Base-by-base conservation (phyloP, 2,797 vertebrate species). In the Erpetoichthys calabaricus region DNA sequence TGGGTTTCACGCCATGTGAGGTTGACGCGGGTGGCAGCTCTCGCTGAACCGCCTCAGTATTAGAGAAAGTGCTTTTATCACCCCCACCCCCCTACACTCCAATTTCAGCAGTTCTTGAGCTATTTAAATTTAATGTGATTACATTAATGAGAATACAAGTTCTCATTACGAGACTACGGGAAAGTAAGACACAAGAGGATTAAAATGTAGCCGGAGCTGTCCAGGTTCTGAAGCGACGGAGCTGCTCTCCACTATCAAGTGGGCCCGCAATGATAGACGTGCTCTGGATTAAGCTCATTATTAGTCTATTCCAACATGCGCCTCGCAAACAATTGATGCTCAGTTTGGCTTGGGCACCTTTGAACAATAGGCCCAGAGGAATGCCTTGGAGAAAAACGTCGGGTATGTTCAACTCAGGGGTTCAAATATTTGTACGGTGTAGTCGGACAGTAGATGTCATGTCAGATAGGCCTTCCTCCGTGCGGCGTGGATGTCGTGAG, bases 211-310 rank as follows among this genome's bases (percentile, higher is more conserved):
- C 53, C 4, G 70, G 74, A 67, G 70, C 71, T 75, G 72, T 73
- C 69, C 70, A 65, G 62, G 70, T 72, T 65, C 74, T 75, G 70
- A 70, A 73, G 60, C 47, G 4, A 57, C 62, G 5, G 41, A 25
- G 9, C 10, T 44, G 44, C 59, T 57, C 25, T 25, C 10, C 6
- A 44, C 42, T n/a, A 55, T 25, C 41, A 47, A 42, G 44, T 25
- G 10, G 10, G 3, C 8, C 47, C 47, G 10, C 4, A 7, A 10
- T 8, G 2, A 25, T 57, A 51, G 42, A n/a, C 9, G 58, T 5
- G 6, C 45, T 47, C n/a, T 42, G 46, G 49, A 44, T 44, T 56
- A 42, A 25, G 7, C 58, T 44, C 47, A 8, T 58, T 51, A 45
- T 47, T 8, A 6, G 7, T 52, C 45, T 5, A 10, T 56, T 43